phyloP scores from a whole-genome alignment of 2,113 vertebrate genomes.

The Girardinichthys multiradiatus region DNA sequence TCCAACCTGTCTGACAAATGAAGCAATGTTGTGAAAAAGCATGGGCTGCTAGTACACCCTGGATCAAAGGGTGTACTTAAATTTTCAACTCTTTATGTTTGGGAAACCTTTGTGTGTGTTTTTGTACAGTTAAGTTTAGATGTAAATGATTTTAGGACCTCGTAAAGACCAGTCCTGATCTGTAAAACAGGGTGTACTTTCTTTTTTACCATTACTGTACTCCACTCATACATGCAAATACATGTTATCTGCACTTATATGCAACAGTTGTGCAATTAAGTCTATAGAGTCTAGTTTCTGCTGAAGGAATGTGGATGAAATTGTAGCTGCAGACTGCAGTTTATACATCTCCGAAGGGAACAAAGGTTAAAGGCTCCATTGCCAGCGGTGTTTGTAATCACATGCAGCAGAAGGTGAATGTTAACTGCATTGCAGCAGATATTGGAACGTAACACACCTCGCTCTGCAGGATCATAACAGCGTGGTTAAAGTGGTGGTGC shows the following conservation, averaged over 20 bases:
- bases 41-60: too few relatives aligned
- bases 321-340: conserved; percentile 11
- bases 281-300: background rate
- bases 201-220: background rate
- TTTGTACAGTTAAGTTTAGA: background rate
- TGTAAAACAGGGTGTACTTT: background rate
- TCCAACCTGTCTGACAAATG: too few relatives aligned
- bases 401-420: conserved; percentile 32
- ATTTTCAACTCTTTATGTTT: too few relatives aligned
- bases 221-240: background rate
- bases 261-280: conserved; percentile 2
- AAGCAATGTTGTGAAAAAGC: too few relatives aligned
- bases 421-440: conserved; percentile 54
- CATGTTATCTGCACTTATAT: background rate
- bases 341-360: background rate
- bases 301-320: background rate
- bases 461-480: conserved; percentile 99
- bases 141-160: background rate
- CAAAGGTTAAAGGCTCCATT: background rate
- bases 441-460: conserved; percentile 84
- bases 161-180: background rate
- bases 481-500: conserved; percentile 99
- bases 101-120: background rate
- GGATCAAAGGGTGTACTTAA: too few relatives aligned
- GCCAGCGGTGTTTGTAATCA: conserved; percentile 5